Base-by-base conservation (phyloP, 2,888 invertebrate genomes). In the Trachelus iudaicus region DNA sequence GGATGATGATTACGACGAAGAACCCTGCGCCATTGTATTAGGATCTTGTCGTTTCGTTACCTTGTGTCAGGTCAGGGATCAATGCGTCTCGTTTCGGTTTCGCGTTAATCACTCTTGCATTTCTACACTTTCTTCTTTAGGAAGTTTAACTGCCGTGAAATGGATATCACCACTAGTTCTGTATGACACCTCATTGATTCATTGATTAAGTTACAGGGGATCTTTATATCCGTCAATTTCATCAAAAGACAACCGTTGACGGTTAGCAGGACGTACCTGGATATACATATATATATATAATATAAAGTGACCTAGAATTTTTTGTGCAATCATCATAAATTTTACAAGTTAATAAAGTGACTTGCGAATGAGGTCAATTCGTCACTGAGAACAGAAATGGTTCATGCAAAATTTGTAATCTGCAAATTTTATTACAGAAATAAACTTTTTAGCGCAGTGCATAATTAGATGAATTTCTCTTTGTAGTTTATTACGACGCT, bases 1-100 rank as follows among this genome's bases (percentile, higher is more conserved):
- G 83, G 83, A 80, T 79, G 83, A 83, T 84, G 84, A 88, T 86
- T 85, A 85, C 81, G 83, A 81, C 83, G 84, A 83, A 77, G 56
- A 73, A 79, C 76, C 35, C 69, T 73, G 76, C 23, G 23, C 56
- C 56, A 56, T 56, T 56, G 56, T 56, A 56, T 23, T 56, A 23
- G 23, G 23, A 15, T 23, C 34, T 34, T 23, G 37, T 37, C 35
- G 11, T 33, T 23, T 31, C 37, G 34, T 75, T 33, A 13, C 75
- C 76, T 76, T 79, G 80, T 69, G 40, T 56, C 37, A 68, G 85
- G 84, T 84, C 81, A 85, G 75, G 77, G 80, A 79, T 84, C 80
- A 78, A n/a, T 56, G 56, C 56, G 23, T 23, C 9, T 56, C 15
- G 23, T 56, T 56, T 56, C 23, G 15, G 56, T 56, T 56, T 56